Percentiles rank a stretch among this genome's conserved stretches.
Evolutionary conservation across 2,888 invertebrate species (phyloP).

Genomic region (Philereme vetulata): DNA sequence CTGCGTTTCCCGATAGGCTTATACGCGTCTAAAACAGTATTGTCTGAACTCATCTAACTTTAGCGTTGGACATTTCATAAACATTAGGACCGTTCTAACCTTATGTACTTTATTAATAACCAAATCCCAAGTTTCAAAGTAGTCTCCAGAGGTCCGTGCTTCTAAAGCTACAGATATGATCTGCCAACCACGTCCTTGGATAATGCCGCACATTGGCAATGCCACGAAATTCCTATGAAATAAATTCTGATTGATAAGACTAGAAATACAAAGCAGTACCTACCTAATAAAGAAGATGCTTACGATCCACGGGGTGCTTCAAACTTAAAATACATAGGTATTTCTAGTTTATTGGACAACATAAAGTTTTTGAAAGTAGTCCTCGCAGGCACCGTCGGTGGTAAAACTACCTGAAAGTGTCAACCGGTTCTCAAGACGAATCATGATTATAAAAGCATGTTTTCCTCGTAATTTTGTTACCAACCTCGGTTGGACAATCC

Average conservation of each 20-base stretch:
- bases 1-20: slow-evolving; percentile 68
- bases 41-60: neutral
- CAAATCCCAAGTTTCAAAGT: slow-evolving; percentile 73
- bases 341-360: slow-evolving; percentile 69
- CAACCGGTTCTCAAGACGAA: neutral
- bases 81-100: slow-evolving; percentile 45
- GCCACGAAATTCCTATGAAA: slow-evolving; percentile 65
- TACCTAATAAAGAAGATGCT: slow-evolving; percentile 37
- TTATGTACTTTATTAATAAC: slow-evolving; percentile 67
- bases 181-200: slow-evolving; percentile 73
- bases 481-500: slow-evolving; percentile 70
- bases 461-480: neutral
- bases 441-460: neutral
- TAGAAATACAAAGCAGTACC: neutral
- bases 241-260: neutral
- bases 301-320: slow-evolving; percentile 66
- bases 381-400: slow-evolving; percentile 74
- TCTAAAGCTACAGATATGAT: slow-evolving; percentile 76
- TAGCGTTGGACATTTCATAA: neutral
- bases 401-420: slow-evolving; percentile 61
- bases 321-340: slow-evolving; percentile 72
- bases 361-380: slow-evolving; percentile 73
- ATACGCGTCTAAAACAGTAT: slow-evolving; percentile 55
- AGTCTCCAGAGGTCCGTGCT: slow-evolving; percentile 66
- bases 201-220: slow-evolving; percentile 75